Base-by-base conservation (phyloP, 2,113 vertebrate genomes). In the Vulpes ferrilata region DNA sequence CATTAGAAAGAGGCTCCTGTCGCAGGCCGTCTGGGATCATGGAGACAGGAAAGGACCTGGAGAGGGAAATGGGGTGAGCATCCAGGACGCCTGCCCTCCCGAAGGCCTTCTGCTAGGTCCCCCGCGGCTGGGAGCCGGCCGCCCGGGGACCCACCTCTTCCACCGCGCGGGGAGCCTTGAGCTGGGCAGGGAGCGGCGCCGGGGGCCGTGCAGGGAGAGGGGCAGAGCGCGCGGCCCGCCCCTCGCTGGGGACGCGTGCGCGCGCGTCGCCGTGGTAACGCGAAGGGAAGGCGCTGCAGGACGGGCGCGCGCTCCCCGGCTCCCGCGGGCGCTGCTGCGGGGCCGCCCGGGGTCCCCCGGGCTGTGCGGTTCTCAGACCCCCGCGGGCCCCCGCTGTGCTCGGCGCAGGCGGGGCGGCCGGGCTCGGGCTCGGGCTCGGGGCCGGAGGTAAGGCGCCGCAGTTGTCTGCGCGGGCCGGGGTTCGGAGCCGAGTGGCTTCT, bases 261-360 rank as follows among this genome's bases (percentile, higher is more conserved):
- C 82, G 96, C 51, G 43, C 85, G 96, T 95, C 38, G 81, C 88
- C 81, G 11, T 53, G 91, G 97, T 64, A 94, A 97, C 32, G 64
- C 86, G 35, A 10, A 48, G 2, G 71, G 81, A 93, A 78, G 92
- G 87, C 92, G 84, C 95, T 90, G 95, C 76, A 92, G 94, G 93
- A 57, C 60, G 0, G 25, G 90, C 59, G 64, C 35, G 27, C 76
- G 76, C 43, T 35, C 7, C 82, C 30, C 30, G 2, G 38, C 51
- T n/a, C 19, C 30, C 0, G 62, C 43, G 0, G 78, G 16, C 3
- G 62, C 51, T n/a, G 17, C 30, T 0, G 62, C 43, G 0, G 16
- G 38, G 5, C n/a, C 6, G 9, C 74, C 51, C 9, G 65, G 67
- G 76, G 51, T 59, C 43, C 43, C 11, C 53, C 43, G 51, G 57